phyloP scores from a whole-genome alignment of 2,797 vertebrate genomes.

The Peromyscus nudipes region DNA sequence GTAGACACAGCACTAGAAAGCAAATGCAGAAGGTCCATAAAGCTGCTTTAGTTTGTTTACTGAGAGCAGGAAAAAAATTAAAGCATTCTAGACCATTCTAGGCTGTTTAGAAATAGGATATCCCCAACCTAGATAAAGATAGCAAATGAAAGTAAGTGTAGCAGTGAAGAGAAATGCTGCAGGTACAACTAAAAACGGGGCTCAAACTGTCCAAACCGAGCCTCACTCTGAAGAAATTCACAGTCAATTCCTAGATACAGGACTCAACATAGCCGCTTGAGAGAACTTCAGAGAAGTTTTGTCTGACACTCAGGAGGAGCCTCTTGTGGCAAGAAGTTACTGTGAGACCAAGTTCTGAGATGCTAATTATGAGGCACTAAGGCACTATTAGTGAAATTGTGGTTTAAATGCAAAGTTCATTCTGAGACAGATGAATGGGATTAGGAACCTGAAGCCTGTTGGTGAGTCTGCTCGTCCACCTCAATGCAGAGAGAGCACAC shows the following conservation, averaged over 20 bases:
- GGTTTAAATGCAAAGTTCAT: neutral
- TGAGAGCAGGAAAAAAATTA: neutral
- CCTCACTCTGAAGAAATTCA: neutral
- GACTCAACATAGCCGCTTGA: accelerated
- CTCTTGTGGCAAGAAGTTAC: neutral
- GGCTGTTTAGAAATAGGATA: slow-evolving; percentile 16
- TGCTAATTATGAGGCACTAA: neutral
- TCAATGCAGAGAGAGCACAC: neutral
- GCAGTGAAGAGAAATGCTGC: neutral
- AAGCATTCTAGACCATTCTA: neutral
- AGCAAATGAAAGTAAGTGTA: slow-evolving; percentile 7
- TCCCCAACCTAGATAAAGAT: slow-evolving; percentile 41
- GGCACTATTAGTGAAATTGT: neutral
- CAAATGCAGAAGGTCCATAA: neutral
- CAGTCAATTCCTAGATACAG: neutral
- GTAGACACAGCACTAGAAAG: neutral
- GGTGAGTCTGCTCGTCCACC: neutral
- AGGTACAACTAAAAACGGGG: neutral
- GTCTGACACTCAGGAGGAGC: neutral
- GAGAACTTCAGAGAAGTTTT: neutral
- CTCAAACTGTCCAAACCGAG: neutral
- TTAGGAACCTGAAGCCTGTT: neutral
- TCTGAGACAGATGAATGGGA: neutral
- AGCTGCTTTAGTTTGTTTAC: slow-evolving; percentile 31
- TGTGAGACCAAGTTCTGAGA: neutral